A percentile compares a stretch with the other conserved stretches of the same genome.
phyloP scores from a whole-genome alignment of 2,113 vertebrate genomes.

The Coptodon rendalli region DNA sequence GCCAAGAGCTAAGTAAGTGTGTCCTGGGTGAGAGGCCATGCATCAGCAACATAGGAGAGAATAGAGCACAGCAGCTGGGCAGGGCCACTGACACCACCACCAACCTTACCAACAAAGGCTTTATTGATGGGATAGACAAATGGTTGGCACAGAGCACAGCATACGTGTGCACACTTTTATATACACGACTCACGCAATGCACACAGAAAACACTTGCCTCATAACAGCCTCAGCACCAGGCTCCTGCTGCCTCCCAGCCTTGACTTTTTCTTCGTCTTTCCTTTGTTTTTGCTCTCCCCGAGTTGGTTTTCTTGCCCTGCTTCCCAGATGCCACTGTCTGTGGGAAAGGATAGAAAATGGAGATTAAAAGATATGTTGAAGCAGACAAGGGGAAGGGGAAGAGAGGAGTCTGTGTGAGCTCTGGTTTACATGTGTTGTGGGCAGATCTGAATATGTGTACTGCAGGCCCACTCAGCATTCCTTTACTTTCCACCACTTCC shows the following conservation, averaged over 20 bases:
- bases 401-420: slow-evolving; percentile 48
- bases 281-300: background rate
- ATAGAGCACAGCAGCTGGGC: slow-evolving; percentile 24
- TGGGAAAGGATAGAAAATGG: background rate
- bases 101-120: slow-evolving; percentile 33
- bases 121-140: slow-evolving; percentile 60
- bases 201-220: slow-evolving; percentile 68
- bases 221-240: slow-evolving; percentile 68
- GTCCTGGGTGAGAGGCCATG: background rate
- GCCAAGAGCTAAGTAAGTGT: slow-evolving; percentile 14
- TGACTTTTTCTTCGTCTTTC: background rate
- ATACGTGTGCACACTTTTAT: slow-evolving; percentile 42
- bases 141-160: slow-evolving; percentile 37
- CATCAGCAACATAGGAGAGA: slow-evolving; percentile 25
- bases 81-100: slow-evolving; percentile 47
- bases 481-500: slow-evolving; percentile 4
- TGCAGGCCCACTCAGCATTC: slow-evolving; percentile 72
- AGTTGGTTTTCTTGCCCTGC: background rate
- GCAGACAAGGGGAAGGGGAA: slow-evolving; percentile 36
- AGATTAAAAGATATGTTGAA: slow-evolving; percentile 21
- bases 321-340: slow-evolving; percentile 7
- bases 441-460: slow-evolving; percentile 68
- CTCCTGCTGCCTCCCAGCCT: slow-evolving; percentile 46
- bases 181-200: background rate
- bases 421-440: slow-evolving; percentile 57